Evolutionary conservation across 2,797 vertebrate species (phyloP), one percentile per base, ranked within the genome.

Genomic region (Brotula barbata): DNA sequence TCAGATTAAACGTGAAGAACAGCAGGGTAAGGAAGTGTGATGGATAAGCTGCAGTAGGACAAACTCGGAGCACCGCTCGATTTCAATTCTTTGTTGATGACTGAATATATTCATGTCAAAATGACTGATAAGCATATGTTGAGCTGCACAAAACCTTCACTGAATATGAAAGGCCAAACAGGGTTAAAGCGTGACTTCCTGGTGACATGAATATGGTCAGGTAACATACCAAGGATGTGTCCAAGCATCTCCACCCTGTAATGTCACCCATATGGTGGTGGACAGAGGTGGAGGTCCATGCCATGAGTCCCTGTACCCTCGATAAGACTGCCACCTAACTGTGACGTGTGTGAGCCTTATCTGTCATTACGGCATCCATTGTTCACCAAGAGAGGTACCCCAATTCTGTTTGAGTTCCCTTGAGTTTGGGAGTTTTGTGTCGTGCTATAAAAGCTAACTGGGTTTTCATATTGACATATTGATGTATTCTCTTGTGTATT

Each of bases 241-340:
- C 7, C n/a, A 39, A 21, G 25, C 9, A 8, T 51, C 37, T 67
- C 25, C 7, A 14, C 17, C 16, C 45, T 5, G 10, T 19, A 1
- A 21, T 52, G 7, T 36, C 23, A 11, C 54, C 58, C 47, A 41
- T 23, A 42, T 5, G 42, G 45, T 6, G 16, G 53, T 7, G 73
- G 58, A 25, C 54, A 25, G 22, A 68, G 37, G 34, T 22, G 19
- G 8, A 47, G 31, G 22, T 44, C 20, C n/a, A 31, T 28, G 31
- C 13, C 3, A 16, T 43, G 39, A 62, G 19, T 23, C 3, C 21
- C 20, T 28, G 37, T 67, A 53, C 40, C 64, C 55, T 67, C 54
- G 28, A 36, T 54, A 41, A 55, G 47, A 68, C 57, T 68, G 64
- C 64, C 65, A 75, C 66, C 23, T 14, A 28, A 71, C 62, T 48